Base-by-base conservation (phyloP, 2,797 vertebrate species). In the Brachyalestes nurse region DNA sequence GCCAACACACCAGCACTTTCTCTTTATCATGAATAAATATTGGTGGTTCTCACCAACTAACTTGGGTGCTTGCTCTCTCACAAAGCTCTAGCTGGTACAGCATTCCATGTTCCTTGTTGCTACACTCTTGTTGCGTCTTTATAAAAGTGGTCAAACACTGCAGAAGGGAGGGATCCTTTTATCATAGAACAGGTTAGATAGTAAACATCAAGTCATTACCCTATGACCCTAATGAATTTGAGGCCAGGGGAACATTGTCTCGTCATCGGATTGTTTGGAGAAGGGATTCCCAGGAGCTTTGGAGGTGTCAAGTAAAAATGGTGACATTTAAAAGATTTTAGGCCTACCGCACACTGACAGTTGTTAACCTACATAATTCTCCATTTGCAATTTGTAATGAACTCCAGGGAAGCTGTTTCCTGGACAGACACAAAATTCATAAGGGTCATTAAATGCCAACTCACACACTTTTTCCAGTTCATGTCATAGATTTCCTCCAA, bases 21-120 rank as follows among this genome's bases (percentile, higher is more conserved):
- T 91, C 91, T 93, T 91, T 86, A 88, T 93, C 82, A 81, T 92
- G 93, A 95, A 93, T 95, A 95, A 95, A 95, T 87, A 91, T 93
- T 94, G 88, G 91, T 86, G 79, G 85, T 89, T 91, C 92, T 90
- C 90, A 86, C 85, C 89, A 83, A 75, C 81, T 80, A 84, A 80
- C 89, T 87, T 84, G 84, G 77, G 77, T n/a, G 84, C 88, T 87
- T 80, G 83, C 86, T 89, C 85, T 86, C 85, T 85, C 81, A 88
- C 89, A 89, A 86, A 87, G 85, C 79, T 79, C 61, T 86, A 85
- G 79, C 73, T 60, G 79, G 82, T 81, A 77, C 76, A 88, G 81
- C 91, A 93, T 93, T 93, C 91, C 90, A 86, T 6, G 28, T 87
- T 88, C 89, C 90, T 86, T 88, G 91, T 91, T 90, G 90, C 90